phyloP scores from a whole-genome alignment of 1,140 invertebrate genomes.

The Pseudomyrmex concolor region DNA sequence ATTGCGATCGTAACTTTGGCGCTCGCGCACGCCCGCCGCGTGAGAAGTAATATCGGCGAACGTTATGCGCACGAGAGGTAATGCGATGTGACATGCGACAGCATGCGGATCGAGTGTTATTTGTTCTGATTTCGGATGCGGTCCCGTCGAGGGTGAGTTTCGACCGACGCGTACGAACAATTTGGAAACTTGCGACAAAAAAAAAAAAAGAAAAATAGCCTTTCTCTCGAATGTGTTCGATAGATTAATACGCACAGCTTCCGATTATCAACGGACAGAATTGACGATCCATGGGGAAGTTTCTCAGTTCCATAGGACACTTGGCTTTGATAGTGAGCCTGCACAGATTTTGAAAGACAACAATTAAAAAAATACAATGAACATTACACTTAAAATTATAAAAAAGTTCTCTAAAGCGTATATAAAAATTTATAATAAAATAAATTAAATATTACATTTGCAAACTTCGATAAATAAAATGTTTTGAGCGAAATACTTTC shows the following conservation, averaged over 20 bases:
- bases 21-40: not conserved
- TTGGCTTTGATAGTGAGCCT: constrained; percentile 98
- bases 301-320: constrained; percentile 98
- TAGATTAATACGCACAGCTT: constrained; percentile 93
- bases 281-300: constrained; percentile 98
- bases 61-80: constrained; percentile 1
- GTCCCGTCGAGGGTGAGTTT: not conserved
- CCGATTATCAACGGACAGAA: constrained; percentile 96
- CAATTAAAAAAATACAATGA: not conserved
- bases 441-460: too few relatives aligned
- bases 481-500: not conserved
- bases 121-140: not conserved
- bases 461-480: too few relatives aligned
- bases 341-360: constrained; percentile 68
- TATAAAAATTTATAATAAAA: too few relatives aligned
- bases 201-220: not conserved
- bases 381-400: not conserved
- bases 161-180: not conserved
- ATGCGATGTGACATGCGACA: not conserved
- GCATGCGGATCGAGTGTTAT: constrained; percentile 20
- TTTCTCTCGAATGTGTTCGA: not conserved
- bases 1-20: constrained; percentile 60
- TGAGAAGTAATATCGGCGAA: constrained; percentile 13
- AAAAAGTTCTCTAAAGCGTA: not conserved
- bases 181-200: not conserved